A percentile compares a stretch with the other conserved stretches of the same genome.
Evolutionary conservation across 2,888 invertebrate genomes (phyloP).

Genomic region (Dolichopus griseipennis): DNA sequence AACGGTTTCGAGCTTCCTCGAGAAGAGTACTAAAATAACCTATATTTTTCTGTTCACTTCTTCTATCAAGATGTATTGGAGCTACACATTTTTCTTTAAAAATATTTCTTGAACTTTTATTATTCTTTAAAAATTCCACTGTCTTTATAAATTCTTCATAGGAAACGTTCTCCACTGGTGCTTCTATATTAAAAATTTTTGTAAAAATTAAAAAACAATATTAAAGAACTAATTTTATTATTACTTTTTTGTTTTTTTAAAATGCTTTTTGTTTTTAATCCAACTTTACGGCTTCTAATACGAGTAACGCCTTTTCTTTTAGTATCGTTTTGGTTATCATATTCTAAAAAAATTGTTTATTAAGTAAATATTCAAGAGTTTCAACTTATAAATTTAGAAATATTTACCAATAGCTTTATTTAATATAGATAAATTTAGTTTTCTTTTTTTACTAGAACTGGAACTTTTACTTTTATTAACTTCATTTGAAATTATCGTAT

Average conservation of each 20-base stretch:
- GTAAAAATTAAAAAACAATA: too few relatives aligned
- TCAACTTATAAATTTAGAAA: too few relatives aligned
- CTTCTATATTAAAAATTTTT: neutral
- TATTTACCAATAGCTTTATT: too few relatives aligned
- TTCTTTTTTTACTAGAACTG: too few relatives aligned
- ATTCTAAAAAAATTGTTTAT: too few relatives aligned
- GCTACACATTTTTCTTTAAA: neutral
- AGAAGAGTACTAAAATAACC: neutral
- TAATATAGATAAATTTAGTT: too few relatives aligned
- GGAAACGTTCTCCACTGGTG: neutral
- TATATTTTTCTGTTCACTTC: neutral
- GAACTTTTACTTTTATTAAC: too few relatives aligned
- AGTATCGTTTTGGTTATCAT: too few relatives aligned
- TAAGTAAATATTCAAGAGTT: too few relatives aligned
- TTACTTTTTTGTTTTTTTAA: neutral
- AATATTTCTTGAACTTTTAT: neutral
- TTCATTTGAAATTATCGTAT: too few relatives aligned
- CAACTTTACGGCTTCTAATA: neutral
- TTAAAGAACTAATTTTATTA: neutral
- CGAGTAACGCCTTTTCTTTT: neutral
- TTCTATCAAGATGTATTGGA: neutral
- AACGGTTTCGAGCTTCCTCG: slow-evolving; percentile 12
- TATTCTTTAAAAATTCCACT: neutral
- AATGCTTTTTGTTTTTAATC: neutral
- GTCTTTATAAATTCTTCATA: neutral